Percentiles rank a stretch among this genome's conserved stretches.
phyloP scores from a whole-genome alignment of 1,140 invertebrate species.

The Prorops nasuta region DNA sequence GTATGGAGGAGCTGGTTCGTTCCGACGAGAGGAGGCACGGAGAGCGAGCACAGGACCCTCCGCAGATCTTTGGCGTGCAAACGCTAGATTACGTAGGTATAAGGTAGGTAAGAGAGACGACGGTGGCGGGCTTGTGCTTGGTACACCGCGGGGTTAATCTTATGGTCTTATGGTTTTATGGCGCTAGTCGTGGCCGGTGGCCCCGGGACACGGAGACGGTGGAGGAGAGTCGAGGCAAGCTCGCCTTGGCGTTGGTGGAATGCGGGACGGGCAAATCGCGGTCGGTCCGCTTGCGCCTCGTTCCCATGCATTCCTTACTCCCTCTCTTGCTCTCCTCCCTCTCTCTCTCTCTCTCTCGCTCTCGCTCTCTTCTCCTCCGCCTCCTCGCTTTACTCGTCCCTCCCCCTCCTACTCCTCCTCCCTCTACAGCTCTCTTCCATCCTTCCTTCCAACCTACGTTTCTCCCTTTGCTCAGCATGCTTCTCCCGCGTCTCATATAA shows the following conservation, averaged over 20 bases:
- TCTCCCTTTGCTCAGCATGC: not conserved
- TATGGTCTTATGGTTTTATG: slow-evolving; percentile 18
- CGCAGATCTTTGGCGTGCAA: too few species aligned
- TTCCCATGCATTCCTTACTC: slow-evolving; percentile 56
- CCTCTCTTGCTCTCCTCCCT: slow-evolving; percentile 29
- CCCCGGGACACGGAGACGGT: too few species aligned
- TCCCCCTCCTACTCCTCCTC: slow-evolving; percentile 3
- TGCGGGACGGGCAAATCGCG: slow-evolving; percentile 56
- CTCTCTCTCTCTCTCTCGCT: slow-evolving; percentile 6
- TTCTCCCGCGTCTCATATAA: not conserved
- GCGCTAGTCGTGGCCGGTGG: slow-evolving; percentile 31
- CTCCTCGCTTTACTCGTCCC: slow-evolving; percentile 3
- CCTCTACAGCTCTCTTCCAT: not conserved
- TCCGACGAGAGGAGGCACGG: not conserved
- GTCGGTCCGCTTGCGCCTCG: slow-evolving; percentile 56
- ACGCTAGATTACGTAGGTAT: too few species aligned
- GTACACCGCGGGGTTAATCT: slow-evolving; percentile 23
- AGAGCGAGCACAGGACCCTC: not conserved
- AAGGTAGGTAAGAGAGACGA: too few species aligned
- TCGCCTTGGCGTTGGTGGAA: slow-evolving; percentile 52
- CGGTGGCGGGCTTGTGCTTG: too few species aligned
- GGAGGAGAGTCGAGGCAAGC: slow-evolving; percentile 26
- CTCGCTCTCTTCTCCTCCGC: slow-evolving; percentile 1
- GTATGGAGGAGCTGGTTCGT: too few species aligned
- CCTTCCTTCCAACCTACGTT: not conserved